Percentiles rank a stretch among this genome's conserved stretches.
These are phyloP conservation scores for Tenodera sinensis DNA, from an alignment of 2,888 invertebrate species.

Conservation along the genomic window DNA sequence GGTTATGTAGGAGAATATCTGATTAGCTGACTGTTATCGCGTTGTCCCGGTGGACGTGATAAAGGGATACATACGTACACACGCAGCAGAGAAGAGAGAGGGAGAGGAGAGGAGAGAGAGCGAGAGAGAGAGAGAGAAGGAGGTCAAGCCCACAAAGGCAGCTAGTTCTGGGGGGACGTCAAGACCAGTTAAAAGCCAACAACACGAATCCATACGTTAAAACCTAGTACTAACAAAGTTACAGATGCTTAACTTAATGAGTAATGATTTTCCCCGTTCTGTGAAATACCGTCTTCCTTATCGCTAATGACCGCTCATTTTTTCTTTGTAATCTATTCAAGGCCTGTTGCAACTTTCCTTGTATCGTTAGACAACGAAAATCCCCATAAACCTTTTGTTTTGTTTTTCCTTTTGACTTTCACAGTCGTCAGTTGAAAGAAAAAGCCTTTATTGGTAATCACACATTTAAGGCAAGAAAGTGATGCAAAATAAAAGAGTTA, in stretches of 20 bases:
- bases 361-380: not conserved
- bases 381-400: not conserved
- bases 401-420: not conserved
- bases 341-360: not conserved
- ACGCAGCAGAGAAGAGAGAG: not conserved
- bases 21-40: not conserved
- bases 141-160: not conserved
- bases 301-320: not conserved
- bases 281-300: not conserved
- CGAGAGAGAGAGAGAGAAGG: not conserved
- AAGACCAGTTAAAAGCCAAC: not conserved
- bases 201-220: not conserved
- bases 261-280: not conserved
- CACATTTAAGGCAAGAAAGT: no score
- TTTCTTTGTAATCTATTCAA: not conserved
- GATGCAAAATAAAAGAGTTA: not conserved
- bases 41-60: not conserved
- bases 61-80: not conserved
- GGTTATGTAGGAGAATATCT: not conserved
- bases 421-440: not conserved
- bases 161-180: no score
- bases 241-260: not conserved
- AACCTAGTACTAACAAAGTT: not conserved
- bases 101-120: no score
- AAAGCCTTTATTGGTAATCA: not conserved